Conservation (phyloP, 2,797 vertebrate species). For the Sebastes iracundus region DNA sequence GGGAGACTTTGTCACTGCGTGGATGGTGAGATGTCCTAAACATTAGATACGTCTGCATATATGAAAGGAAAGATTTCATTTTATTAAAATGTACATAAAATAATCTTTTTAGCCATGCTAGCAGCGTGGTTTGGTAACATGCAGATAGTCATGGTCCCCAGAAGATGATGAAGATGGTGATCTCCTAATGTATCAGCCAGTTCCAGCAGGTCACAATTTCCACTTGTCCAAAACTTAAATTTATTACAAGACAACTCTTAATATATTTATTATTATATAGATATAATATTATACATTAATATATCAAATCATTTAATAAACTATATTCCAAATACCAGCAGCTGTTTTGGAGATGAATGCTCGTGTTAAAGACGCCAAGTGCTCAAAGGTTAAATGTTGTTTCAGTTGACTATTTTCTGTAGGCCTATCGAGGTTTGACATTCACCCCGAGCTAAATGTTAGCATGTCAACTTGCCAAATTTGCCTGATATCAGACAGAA, state of each 20-base stretch:
- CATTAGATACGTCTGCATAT: neutral
- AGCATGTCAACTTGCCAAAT: too few relatives aligned
- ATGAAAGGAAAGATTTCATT: neutral
- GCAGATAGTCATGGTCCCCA: neutral
- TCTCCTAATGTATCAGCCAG: neutral
- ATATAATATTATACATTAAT: too few relatives aligned
- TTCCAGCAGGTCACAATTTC: neutral
- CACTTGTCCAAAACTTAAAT: neutral
- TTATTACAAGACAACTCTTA: neutral
- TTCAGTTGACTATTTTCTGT: neutral
- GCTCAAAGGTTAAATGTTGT: neutral
- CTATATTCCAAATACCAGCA: neutral
- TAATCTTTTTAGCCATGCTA: neutral
- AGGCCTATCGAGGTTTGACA: too few relatives aligned
- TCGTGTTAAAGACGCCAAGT: neutral
- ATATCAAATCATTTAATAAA: neutral
- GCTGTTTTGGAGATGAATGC: neutral
- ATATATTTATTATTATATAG: too few relatives aligned
- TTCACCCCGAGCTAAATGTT: too few relatives aligned
- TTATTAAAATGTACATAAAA: neutral
- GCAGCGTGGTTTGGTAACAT: neutral
- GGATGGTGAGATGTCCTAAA: conserved; percentile 91
- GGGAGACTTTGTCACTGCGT: conserved; percentile 98
- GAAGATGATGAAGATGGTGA: neutral
- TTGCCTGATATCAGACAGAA: too few relatives aligned